Percentiles rank a stretch among this genome's conserved stretches.
Evolutionary conservation across 2,888 invertebrate species (phyloP).

Genomic region (Sinopyrophorus schimmeli): DNA sequence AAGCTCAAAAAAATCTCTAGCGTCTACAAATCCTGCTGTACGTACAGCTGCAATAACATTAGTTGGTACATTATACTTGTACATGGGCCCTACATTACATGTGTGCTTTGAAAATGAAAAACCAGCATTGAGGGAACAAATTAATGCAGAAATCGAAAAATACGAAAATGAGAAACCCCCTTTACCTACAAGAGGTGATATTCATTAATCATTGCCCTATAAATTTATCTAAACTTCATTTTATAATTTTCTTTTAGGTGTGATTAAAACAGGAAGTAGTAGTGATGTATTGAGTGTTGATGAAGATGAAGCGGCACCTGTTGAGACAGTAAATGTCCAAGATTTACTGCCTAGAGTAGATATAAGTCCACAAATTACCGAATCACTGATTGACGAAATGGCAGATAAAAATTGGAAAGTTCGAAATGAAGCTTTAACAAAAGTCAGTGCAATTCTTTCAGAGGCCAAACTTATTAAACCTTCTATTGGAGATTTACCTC

Average conservation of each 20-base stretch:
- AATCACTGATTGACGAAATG: slow-evolving; percentile 76
- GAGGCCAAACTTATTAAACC: slow-evolving; percentile 82
- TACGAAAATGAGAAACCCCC: slow-evolving; percentile 76
- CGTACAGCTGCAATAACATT: slow-evolving; percentile 76
- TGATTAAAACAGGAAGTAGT: slow-evolving; percentile 38
- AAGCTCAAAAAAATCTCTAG: slow-evolving; percentile 79
- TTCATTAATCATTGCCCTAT: no score
- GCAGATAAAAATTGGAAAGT: slow-evolving; percentile 94
- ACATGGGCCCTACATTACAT: slow-evolving; percentile 75
- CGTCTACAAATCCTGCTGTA: slow-evolving; percentile 83
- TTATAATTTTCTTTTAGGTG: slow-evolving; percentile 25
- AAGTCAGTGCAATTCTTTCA: slow-evolving; percentile 70
- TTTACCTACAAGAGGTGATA: slow-evolving; percentile 67
- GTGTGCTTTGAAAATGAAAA: slow-evolving; percentile 87
- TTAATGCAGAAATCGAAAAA: slow-evolving; percentile 85
- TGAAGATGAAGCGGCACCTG: slow-evolving; percentile 50
- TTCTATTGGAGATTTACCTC: slow-evolving; percentile 81
- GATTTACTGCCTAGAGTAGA: slow-evolving; percentile 80
- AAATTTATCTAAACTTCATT: background rate
- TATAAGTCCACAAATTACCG: slow-evolving; percentile 81
- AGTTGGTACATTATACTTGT: slow-evolving; percentile 78
- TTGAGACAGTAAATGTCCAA: slow-evolving; percentile 60
- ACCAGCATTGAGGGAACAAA: slow-evolving; percentile 78
- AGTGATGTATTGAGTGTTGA: slow-evolving; percentile 40
- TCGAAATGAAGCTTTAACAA: slow-evolving; percentile 74